These are phyloP conservation scores for Toxotes jaculatrix DNA, from an alignment of 2,113 vertebrate genomes.

Conservation along the genomic window DNA sequence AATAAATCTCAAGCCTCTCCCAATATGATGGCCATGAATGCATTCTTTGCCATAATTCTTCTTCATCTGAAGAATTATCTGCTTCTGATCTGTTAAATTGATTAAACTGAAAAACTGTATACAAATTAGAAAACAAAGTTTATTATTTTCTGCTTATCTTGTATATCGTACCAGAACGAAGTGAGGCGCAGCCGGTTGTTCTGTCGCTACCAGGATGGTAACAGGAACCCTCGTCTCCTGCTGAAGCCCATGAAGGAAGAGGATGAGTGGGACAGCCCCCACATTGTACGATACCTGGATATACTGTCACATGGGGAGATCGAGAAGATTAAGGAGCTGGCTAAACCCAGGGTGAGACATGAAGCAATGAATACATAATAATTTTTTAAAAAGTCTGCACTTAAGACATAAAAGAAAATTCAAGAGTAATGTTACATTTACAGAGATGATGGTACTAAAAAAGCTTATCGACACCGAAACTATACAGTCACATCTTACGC, in stretches of 20 bases:
- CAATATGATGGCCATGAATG: neutral
- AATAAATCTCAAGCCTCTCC: neutral
- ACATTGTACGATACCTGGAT: constrained; percentile 92
- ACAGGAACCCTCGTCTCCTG: constrained; percentile 89
- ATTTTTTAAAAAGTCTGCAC: neutral
- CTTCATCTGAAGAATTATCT: neutral
- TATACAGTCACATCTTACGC: no score
- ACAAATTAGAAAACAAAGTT: neutral
- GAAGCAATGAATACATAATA: neutral
- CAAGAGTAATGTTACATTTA: no score
- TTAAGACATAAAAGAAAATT: neutral
- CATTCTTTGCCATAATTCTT: neutral
- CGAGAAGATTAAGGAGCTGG: constrained; percentile 92
- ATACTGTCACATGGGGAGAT: constrained; percentile 91
- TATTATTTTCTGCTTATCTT: neutral
- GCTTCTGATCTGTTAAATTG: neutral
- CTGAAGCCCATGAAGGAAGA: constrained; percentile 95
- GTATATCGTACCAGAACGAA: constrained; percentile 81
- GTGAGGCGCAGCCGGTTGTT: constrained; percentile 90
- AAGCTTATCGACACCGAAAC: no score
- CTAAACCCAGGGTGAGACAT: constrained; percentile 91
- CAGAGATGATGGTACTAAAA: no score
- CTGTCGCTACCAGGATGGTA: constrained; percentile 92
- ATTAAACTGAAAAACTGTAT: neutral
- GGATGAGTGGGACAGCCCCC: constrained; percentile 97